A percentile compares a stretch with the other conserved stretches of the same genome.
These are phyloP conservation scores for Pseudococcus viburni DNA, from an alignment of 2,888 invertebrate species.

Conservation along the genomic window DNA sequence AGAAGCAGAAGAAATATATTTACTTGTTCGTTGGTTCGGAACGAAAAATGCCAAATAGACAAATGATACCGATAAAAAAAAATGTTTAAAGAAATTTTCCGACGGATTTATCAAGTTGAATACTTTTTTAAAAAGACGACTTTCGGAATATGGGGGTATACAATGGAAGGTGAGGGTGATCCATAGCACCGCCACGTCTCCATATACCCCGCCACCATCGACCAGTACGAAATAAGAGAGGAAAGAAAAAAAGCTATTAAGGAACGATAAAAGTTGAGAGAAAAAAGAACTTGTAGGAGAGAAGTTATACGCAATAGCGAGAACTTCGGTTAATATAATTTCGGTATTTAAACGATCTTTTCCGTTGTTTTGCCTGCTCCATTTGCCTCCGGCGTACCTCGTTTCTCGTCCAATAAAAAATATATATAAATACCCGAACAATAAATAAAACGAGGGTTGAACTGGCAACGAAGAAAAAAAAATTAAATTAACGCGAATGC, in stretches of 20 bases:
- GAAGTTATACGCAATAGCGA: constrained; percentile 58
- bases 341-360: constrained; percentile 62
- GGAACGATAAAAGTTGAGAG: constrained; percentile 63
- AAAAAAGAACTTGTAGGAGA: constrained; percentile 46
- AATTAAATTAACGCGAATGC: constrained; percentile 47
- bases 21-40: constrained; percentile 65
- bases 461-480: neutral
- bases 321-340: constrained; percentile 62
- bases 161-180: neutral
- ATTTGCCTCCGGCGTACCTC: constrained; percentile 23
- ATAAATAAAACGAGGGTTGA: constrained; percentile 29
- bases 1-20: constrained; percentile 66
- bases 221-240: neutral
- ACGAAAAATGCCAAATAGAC: constrained; percentile 64
- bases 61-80: constrained; percentile 65
- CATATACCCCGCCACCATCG: neutral
- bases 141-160: neutral
- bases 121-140: constrained; percentile 58
- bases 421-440: constrained; percentile 29
- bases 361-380: constrained; percentile 13
- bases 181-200: constrained; percentile 1
- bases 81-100: constrained; percentile 66
- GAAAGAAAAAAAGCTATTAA: constrained; percentile 65
- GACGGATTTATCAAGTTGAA: constrained; percentile 65
- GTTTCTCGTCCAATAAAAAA: constrained; percentile 49